A percentile compares a stretch with the other conserved stretches of the same genome.
Evolutionary conservation across 2,797 vertebrate species (phyloP).

Genomic region (Pseudopleuronectes americanus): DNA sequence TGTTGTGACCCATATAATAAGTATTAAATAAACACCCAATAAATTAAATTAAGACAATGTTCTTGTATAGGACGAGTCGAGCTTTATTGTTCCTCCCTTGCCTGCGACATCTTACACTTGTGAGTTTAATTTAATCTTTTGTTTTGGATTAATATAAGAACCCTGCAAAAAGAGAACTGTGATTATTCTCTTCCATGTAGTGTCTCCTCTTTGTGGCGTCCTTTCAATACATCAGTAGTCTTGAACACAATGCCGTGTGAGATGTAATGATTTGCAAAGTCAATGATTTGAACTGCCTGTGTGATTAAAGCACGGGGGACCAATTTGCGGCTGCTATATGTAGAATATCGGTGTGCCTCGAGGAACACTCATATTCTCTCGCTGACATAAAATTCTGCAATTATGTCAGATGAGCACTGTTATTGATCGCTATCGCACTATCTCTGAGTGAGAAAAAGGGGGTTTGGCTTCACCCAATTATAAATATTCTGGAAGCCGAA

Average conservation of each 20-base stretch:
- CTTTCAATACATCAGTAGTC: conserved; percentile 69
- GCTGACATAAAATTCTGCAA: conserved; percentile 75
- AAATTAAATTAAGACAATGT: conserved; percentile 94
- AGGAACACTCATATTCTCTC: conserved; percentile 69
- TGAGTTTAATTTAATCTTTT: conserved; percentile 76
- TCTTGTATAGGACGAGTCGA: conserved; percentile 74
- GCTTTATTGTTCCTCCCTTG: conserved; percentile 85
- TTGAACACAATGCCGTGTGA: conserved; percentile 67
- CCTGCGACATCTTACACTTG: conserved; percentile 69
- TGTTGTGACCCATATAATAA: conserved; percentile 91
- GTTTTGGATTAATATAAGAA: conserved; percentile 73
- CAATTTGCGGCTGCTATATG: conserved; percentile 76
- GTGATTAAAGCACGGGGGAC: conserved; percentile 79
- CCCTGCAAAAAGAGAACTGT: conserved; percentile 43
- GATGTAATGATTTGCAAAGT: conserved; percentile 81
- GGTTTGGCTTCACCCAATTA: conserved; percentile 68
- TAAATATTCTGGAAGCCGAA: conserved; percentile 48
- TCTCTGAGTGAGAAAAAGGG: conserved; percentile 50
- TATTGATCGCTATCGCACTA: conserved; percentile 73
- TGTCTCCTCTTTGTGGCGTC: conserved; percentile 57
- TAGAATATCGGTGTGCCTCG: conserved; percentile 68
- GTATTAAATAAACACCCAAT: conserved; percentile 96
- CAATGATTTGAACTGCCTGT: conserved; percentile 77
- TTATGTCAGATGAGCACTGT: conserved; percentile 73
- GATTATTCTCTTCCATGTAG: conserved; percentile 64